phyloP scores from a whole-genome alignment of 1,140 invertebrate genomes.

The Procambarus clarkii region DNA sequence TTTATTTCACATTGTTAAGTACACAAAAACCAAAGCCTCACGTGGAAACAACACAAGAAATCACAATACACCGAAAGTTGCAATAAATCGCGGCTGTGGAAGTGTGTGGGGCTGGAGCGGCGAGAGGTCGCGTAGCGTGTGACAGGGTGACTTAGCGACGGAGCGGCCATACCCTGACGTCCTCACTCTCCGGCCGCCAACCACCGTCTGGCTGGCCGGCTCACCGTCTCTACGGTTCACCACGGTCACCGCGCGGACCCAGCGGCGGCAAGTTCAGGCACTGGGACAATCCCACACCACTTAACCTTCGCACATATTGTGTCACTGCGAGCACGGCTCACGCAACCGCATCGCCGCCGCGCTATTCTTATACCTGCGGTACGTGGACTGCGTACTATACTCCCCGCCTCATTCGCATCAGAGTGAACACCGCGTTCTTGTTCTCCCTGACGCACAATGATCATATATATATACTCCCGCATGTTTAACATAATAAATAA shows the following conservation, averaged over 20 bases:
- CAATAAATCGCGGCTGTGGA: not conserved
- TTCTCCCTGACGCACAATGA: too few species aligned
- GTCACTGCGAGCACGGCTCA: not conserved
- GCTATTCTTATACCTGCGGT: too few species aligned
- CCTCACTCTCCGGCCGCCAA: constrained; percentile 64
- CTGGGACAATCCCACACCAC: constrained; percentile 29
- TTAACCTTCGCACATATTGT: not conserved
- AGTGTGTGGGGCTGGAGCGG: not conserved
- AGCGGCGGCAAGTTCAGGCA: constrained; percentile 32
- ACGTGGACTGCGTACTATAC: too few species aligned
- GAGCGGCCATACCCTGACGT: constrained; percentile 51
- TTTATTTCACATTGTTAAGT: not conserved
- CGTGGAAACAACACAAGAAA: not conserved
- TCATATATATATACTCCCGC: too few species aligned
- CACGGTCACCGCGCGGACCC: constrained; percentile 41
- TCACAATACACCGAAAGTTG: not conserved
- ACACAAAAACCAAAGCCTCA: not conserved
- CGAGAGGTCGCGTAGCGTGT: constrained; percentile 4
- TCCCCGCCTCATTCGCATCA: too few species aligned
- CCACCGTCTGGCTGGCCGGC: constrained; percentile 56
- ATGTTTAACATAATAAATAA: too few species aligned
- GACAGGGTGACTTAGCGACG: constrained; percentile 46
- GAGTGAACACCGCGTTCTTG: too few species aligned
- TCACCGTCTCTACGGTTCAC: constrained; percentile 19
- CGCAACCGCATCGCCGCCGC: too few species aligned